Conservation (phyloP, 2,797 vertebrate genomes). For the Hydrolagus colliei region DNA sequence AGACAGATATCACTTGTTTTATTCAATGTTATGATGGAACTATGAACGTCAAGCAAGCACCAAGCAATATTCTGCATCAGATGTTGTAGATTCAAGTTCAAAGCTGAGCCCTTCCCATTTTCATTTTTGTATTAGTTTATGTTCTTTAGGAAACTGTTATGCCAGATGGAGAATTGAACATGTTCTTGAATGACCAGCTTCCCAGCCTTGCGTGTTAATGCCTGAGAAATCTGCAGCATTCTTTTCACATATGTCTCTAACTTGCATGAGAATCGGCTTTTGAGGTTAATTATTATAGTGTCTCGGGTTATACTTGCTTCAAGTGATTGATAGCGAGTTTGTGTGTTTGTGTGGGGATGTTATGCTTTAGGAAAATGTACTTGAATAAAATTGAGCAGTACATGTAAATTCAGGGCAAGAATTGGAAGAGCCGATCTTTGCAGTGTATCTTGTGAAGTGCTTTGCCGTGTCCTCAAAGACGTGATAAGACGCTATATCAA, state of each 20-base stretch:
- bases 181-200: not conserved
- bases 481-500: too few species aligned
- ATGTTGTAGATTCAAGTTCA: not conserved
- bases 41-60: not conserved
- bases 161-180: not conserved
- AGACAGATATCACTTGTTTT: not conserved
- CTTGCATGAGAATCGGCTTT: not conserved
- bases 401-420: not conserved
- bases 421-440: not conserved
- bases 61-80: not conserved
- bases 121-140: not conserved
- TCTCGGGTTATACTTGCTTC: not conserved
- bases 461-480: not conserved
- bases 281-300: not conserved
- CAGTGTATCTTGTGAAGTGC: not conserved
- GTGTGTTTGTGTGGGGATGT: not conserved
- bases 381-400: not conserved
- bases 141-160: not conserved
- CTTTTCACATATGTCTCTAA: not conserved
- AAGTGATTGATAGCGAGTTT: not conserved
- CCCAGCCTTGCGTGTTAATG: not conserved
- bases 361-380: not conserved
- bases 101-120: not conserved
- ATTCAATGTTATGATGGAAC: not conserved
- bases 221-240: not conserved